Conservation (phyloP, 2,888 invertebrate species). For the Liopterus haemorrhoidalis region DNA sequence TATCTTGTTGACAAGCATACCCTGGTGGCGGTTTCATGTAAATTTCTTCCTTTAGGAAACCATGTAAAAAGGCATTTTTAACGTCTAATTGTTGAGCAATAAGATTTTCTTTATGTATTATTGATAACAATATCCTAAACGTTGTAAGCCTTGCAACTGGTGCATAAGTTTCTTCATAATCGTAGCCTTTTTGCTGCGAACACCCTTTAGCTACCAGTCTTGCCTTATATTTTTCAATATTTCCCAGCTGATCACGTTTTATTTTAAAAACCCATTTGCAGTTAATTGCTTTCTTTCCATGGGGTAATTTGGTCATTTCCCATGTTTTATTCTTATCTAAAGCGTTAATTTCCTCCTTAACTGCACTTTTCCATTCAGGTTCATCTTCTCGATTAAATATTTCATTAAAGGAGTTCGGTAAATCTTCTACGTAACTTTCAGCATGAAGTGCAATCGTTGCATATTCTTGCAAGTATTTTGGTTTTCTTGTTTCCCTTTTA, state of each 20-base stretch:
- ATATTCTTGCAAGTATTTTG: constrained; percentile 6
- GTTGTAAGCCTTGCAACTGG: background rate
- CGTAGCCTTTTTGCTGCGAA: constrained; percentile 32
- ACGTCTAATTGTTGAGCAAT: constrained; percentile 5
- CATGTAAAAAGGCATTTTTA: constrained; percentile 3
- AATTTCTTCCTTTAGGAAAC: constrained; percentile 5
- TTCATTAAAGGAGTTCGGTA: constrained; percentile 10
- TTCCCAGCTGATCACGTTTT: constrained; percentile 33
- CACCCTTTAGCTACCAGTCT: constrained; percentile 36
- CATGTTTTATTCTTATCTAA: constrained; percentile 28
- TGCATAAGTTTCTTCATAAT: too few species aligned
- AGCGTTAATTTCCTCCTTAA: constrained; percentile 29
- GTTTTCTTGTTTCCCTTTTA: background rate
- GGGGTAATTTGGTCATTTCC: constrained; percentile 28
- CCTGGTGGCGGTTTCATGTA: constrained; percentile 1
- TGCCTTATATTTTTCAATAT: constrained; percentile 33
- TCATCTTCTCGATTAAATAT: constrained; percentile 9
- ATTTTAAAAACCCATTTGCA: constrained; percentile 35
- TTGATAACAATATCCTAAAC: background rate
- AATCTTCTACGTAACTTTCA: constrained; percentile 9
- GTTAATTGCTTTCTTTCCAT: constrained; percentile 27
- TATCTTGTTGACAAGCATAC: background rate
- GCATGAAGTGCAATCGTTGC: constrained; percentile 4
- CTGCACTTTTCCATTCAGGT: constrained; percentile 27
- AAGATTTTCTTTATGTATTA: background rate